Evolutionary conservation across 2,797 vertebrate species (phyloP).

Genomic region (Limnodromus scolopaceus): DNA sequence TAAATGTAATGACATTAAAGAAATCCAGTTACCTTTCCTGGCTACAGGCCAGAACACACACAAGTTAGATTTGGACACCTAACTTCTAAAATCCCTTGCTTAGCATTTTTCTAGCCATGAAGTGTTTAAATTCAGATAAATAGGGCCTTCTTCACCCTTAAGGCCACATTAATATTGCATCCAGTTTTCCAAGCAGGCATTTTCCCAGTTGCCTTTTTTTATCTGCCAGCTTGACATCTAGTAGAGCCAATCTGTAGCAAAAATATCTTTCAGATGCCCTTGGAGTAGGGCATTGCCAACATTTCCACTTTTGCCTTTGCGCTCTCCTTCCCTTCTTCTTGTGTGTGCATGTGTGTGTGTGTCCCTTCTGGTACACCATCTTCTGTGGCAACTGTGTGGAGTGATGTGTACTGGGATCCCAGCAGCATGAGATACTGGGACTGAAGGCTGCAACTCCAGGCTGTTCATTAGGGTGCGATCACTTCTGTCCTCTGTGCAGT

Average conservation of each 20-base stretch:
- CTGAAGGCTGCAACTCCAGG: neutral
- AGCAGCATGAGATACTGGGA: neutral
- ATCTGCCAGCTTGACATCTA: neutral
- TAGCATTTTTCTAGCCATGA: constrained; percentile 19
- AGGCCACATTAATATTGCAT: neutral
- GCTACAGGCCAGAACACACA: neutral
- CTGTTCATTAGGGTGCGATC: neutral
- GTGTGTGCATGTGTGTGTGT: fast-evolving
- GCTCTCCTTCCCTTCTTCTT: neutral
- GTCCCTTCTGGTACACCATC: neutral
- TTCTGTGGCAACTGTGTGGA: neutral
- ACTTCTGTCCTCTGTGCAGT: neutral
- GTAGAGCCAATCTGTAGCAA: neutral
- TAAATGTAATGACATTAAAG: constrained; percentile 42
- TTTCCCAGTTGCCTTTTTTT: neutral
- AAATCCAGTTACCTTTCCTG: constrained; percentile 53
- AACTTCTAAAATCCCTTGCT: constrained; percentile 9
- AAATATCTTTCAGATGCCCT: constrained; percentile 14
- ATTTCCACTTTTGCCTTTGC: neutral
- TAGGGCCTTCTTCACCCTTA: neutral
- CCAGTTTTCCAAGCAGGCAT: constrained; percentile 13
- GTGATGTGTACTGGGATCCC: fast-evolving
- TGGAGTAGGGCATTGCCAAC: neutral
- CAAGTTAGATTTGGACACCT: constrained; percentile 18
- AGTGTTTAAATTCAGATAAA: constrained; percentile 36